A percentile compares a stretch with the other conserved stretches of the same genome.
Evolutionary conservation across 2,797 vertebrate genomes (phyloP).

Genomic region (Varecia variegata): DNA sequence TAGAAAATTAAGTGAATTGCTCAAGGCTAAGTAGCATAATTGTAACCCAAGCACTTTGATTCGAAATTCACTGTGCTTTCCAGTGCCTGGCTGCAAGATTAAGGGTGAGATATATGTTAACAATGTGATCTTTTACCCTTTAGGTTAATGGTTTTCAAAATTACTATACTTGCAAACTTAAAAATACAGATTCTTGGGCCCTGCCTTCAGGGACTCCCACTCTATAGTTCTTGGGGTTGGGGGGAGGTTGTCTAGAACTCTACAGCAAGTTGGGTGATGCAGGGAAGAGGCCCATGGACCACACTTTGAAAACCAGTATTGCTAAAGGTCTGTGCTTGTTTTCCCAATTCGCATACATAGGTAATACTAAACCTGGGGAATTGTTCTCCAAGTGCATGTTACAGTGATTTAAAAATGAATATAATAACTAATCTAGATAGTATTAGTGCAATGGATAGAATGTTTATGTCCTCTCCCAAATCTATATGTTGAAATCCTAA

Average conservation of each 20-base stretch:
- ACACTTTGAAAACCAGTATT: background rate
- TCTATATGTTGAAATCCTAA: background rate
- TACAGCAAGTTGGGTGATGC: too few species aligned
- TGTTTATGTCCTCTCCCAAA: background rate
- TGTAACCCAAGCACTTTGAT: slow-evolving; percentile 33
- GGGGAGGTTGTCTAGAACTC: background rate
- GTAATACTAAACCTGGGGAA: background rate
- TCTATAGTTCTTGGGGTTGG: background rate
- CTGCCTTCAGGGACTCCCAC: background rate
- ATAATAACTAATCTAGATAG: background rate
- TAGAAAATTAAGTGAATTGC: slow-evolving; percentile 12
- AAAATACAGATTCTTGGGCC: background rate
- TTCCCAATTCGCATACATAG: background rate
- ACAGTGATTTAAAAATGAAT: background rate
- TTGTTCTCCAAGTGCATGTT: background rate
- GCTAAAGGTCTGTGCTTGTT: background rate
- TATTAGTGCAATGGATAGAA: background rate
- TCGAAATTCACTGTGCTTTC: slow-evolving; percentile 45
- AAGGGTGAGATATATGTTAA: background rate
- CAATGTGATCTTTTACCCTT: background rate
- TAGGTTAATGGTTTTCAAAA: slow-evolving; percentile 44
- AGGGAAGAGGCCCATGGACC: background rate
- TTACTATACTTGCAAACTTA: background rate
- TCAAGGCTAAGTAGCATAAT: background rate
- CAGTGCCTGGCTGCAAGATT: background rate